phyloP scores from a whole-genome alignment of 2,797 vertebrate species.

The Rhadinocentrus ornatus region DNA sequence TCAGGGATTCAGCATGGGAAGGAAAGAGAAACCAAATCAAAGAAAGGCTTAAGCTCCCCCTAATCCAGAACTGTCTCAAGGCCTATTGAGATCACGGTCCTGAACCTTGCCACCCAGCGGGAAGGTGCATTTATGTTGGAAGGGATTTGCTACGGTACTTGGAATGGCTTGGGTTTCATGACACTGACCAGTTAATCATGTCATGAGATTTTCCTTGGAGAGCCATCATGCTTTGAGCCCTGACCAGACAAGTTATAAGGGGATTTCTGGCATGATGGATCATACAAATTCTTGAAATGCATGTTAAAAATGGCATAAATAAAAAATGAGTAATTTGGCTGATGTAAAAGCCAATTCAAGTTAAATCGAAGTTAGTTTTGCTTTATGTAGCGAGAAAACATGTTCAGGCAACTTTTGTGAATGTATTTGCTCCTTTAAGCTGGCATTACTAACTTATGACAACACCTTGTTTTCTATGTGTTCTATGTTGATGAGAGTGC shows the following conservation, averaged over 20 bases:
- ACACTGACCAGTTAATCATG: constrained; percentile 54
- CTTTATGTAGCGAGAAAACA: constrained; percentile 25
- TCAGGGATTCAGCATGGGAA: constrained; percentile 56
- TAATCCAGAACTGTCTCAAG: constrained; percentile 70
- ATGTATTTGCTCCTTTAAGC: constrained; percentile 17
- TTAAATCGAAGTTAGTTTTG: constrained; percentile 1
- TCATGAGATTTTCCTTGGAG: constrained; percentile 35
- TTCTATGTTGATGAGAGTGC: constrained; percentile 29
- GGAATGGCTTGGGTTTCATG: constrained; percentile 57
- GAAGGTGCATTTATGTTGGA: constrained; percentile 59
- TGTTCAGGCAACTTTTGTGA: constrained; percentile 10
- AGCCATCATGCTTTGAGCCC: constrained; percentile 19
- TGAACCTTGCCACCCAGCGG: constrained; percentile 65
- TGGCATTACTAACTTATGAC: constrained; percentile 53
- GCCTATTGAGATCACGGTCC: constrained; percentile 58
- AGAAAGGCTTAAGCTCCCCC: constrained; percentile 57
- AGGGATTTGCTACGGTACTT: constrained; percentile 65
- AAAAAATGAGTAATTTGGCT: neutral
- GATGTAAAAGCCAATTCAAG: neutral
- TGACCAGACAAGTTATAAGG: neutral
- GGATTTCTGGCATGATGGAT: constrained; percentile 16
- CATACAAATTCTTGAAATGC: constrained; percentile 1
- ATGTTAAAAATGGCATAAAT: neutral
- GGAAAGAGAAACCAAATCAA: constrained; percentile 70
- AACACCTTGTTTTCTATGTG: constrained; percentile 52